These are phyloP conservation scores for Aphaenogaster ashmeadi DNA, from an alignment of 1,140 invertebrate genomes.

Conservation along the genomic window DNA sequence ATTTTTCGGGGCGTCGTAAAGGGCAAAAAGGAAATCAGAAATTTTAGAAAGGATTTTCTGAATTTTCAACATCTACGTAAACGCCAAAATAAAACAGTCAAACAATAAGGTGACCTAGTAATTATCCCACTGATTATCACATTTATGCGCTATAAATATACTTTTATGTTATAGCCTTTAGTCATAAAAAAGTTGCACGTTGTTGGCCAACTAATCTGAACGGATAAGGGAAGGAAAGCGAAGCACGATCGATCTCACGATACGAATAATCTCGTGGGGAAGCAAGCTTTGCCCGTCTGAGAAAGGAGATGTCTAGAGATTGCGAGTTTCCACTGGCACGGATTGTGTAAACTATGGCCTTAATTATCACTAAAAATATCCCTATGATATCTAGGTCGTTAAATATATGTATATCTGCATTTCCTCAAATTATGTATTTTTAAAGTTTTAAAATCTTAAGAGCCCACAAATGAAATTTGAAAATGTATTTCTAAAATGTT, in stretches of 20 bases:
- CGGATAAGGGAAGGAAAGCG: slow-evolving; percentile 68
- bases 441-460: not conserved
- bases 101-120: not conserved
- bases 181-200: slow-evolving; percentile 25
- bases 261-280: slow-evolving; percentile 59
- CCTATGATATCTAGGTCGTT: not conserved
- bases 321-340: slow-evolving; percentile 27
- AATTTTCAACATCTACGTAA: not conserved
- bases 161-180: slow-evolving; percentile 6
- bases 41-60: not conserved
- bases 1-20: not conserved
- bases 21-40: not conserved
- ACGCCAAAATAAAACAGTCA: not conserved
- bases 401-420: not conserved
- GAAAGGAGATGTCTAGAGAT: slow-evolving; percentile 46
- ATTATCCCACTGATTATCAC: not conserved
- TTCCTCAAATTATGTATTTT: not conserved
- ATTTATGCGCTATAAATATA: not conserved
- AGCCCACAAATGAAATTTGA: not conserved
- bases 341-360: slow-evolving; percentile 24
- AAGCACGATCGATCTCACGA: slow-evolving; percentile 61
- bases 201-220: slow-evolving; percentile 40
- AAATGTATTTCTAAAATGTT: not conserved
- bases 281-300: slow-evolving; percentile 49
- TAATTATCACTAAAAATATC: slow-evolving; percentile 42